Conservation (phyloP, 2,113 vertebrate species). For the Daphoenositta chrysoptera region DNA sequence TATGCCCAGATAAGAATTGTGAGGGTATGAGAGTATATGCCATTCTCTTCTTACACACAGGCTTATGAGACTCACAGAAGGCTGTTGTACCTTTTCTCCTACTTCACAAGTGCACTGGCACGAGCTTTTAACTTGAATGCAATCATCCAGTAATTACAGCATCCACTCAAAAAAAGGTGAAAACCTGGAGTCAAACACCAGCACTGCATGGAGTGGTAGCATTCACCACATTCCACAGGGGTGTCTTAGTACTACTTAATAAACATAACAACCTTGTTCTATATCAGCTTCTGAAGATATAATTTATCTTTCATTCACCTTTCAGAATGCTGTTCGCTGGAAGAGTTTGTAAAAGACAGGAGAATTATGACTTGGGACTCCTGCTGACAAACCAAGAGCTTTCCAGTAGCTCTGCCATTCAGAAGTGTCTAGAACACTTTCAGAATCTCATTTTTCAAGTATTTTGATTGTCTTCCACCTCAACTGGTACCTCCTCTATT, state of each 20-base stretch:
- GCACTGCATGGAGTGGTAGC: not conserved
- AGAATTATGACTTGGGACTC: not conserved
- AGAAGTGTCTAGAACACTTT: not conserved
- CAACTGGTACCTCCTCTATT: not conserved
- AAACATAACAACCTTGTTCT: not conserved
- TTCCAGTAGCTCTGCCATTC: not conserved
- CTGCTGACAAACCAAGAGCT: not conserved
- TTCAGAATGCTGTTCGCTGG: not conserved
- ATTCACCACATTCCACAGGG: not conserved
- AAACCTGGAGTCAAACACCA: not conserved
- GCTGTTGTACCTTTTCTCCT: not conserved
- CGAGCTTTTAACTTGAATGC: not conserved
- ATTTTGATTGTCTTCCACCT: not conserved
- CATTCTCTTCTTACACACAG: not conserved
- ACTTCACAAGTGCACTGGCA: not conserved
- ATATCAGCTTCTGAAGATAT: not conserved
- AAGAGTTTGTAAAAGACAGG: not conserved
- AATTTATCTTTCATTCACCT: not conserved
- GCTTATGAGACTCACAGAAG: not conserved
- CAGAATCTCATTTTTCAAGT: not conserved
- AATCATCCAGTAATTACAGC: not conserved
- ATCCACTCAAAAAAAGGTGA: not conserved
- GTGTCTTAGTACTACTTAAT: not conserved
- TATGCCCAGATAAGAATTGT: not conserved
- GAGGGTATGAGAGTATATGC: not conserved